Base-by-base conservation (phyloP, 1,140 invertebrate species). In the Brachionus sp. region DNA sequence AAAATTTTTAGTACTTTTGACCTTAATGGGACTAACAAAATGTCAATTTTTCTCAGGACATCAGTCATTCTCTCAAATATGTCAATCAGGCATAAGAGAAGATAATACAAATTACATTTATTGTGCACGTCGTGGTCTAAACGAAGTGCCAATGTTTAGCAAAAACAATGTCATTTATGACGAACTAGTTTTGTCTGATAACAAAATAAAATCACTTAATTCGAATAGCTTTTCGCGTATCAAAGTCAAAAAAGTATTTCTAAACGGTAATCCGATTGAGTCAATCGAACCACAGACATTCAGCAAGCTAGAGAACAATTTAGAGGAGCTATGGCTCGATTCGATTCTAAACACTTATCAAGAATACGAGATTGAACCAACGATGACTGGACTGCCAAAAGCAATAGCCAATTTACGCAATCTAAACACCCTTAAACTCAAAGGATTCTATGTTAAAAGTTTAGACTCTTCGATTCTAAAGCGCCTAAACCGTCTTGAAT, bases 171-270 rank as follows among this genome's bases (percentile, higher is more conserved):
- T 70, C 9, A 29, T 83, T 9, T 83, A 83, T 16, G 82, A 83
- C 23, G 82, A 83, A 77, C 33, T 83, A n/a, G 82, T 83, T 44
- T 57, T 83, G 13, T 66, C 57, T 25, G 82, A 83, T 44, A 83
- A 83, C 50, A 62, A 62, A 53, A 83, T 83, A 37, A 25, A 33
- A 73, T 25, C 25, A n/a, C 19, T 83, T 0, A 44, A 29, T 35
- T 9, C 35, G 42, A 75, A 73, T 37, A 64, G 44, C 9, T 83
- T 83, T 44, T 50, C 42, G 5, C 35, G 82, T 7, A 50, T 83
- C 13, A 70, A 70, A 73, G 82, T 83, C 5, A 83, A 75, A 75
- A 70, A 70, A 73, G n/a, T 83, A 0, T 73, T 57, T 68, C 12
- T 83, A 42, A 44, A 70, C n/a, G 68, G 68, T 13, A 83, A 83